These are phyloP conservation scores for Coranthus polyacanthus DNA, from an alignment of 2,797 vertebrate species.

Conservation along the genomic window DNA sequence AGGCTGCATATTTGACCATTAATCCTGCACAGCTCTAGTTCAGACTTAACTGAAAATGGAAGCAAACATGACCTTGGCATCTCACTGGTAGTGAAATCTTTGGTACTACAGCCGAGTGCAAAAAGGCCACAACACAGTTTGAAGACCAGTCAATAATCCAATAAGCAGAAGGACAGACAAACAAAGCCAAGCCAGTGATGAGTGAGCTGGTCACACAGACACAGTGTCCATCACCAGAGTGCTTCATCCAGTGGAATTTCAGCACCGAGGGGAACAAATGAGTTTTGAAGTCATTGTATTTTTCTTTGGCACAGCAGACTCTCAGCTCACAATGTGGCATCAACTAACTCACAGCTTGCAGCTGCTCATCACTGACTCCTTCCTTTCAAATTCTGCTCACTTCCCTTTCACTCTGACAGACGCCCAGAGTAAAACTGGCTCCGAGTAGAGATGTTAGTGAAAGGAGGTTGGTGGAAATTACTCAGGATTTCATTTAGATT, in stretches of 20 bases:
- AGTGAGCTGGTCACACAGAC: conserved; percentile 48
- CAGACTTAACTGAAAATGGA: conserved; percentile 12
- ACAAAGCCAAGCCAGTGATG: conserved; percentile 50
- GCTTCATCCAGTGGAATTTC: conserved; percentile 53
- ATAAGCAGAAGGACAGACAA: conserved; percentile 68
- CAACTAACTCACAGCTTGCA: conserved; percentile 43
- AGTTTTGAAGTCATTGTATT: conserved; percentile 54
- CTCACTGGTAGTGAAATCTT: conserved; percentile 26
- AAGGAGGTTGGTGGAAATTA: conserved; percentile 9
- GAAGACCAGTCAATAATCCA: conserved; percentile 69
- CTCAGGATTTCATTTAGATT: conserved; percentile 2
- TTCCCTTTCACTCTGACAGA: conserved; percentile 36
- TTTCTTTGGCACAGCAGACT: conserved; percentile 53
- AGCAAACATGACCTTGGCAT: conserved; percentile 40
- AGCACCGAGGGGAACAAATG: conserved; percentile 40
- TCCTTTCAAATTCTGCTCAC: conserved; percentile 42
- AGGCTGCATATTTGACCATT: too few species aligned
- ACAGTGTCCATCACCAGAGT: conserved; percentile 50
- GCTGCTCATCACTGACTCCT: conserved; percentile 32
- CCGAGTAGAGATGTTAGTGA: conserved; percentile 5
- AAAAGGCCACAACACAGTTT: conserved; percentile 42
- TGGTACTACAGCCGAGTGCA: conserved; percentile 37
- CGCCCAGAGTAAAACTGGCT: conserved; percentile 18
- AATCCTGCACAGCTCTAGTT: background rate
- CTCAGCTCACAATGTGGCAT: conserved; percentile 49